Evolutionary conservation across 1,140 invertebrate species (phyloP).

Genomic region (Meloidogyne hapla): DNA sequence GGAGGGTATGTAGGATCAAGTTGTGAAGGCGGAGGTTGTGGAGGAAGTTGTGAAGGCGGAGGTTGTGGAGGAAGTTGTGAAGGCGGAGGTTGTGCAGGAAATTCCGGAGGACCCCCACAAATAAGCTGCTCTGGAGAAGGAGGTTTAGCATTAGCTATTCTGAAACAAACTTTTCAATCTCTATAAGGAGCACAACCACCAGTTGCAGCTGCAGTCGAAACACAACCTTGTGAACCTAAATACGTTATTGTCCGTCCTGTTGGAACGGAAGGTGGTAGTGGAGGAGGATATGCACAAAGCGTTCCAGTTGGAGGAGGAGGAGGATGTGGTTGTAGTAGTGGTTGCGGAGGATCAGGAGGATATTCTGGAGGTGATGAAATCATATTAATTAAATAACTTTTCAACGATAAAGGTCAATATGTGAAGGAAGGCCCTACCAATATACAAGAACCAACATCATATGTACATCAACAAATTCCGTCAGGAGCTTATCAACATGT

Average conservation of each 20-base stretch:
- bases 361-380: no score
- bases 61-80: not conserved
- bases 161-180: not conserved
- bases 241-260: slow-evolving; percentile 53
- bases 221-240: slow-evolving; percentile 40
- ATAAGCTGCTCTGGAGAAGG: not conserved
- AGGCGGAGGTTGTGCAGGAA: not conserved
- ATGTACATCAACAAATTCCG: not conserved
- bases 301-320: not conserved
- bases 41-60: not conserved
- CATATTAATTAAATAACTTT: no score
- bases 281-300: slow-evolving; percentile 26
- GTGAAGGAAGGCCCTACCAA: not conserved
- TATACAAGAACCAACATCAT: not conserved
- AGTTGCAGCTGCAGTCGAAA: not conserved
- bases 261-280: slow-evolving; percentile 31
- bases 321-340: no score
- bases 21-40: not conserved
- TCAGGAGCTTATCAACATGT: not conserved
- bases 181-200: not conserved
- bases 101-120: not conserved
- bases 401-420: no score
- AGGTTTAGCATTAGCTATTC: not conserved
- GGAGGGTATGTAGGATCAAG: no score
- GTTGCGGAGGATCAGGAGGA: no score